Evolutionary conservation across 2,888 invertebrate species (phyloP), one percentile per base, ranked within the genome.

Genomic region (Onchidella celtica): DNA sequence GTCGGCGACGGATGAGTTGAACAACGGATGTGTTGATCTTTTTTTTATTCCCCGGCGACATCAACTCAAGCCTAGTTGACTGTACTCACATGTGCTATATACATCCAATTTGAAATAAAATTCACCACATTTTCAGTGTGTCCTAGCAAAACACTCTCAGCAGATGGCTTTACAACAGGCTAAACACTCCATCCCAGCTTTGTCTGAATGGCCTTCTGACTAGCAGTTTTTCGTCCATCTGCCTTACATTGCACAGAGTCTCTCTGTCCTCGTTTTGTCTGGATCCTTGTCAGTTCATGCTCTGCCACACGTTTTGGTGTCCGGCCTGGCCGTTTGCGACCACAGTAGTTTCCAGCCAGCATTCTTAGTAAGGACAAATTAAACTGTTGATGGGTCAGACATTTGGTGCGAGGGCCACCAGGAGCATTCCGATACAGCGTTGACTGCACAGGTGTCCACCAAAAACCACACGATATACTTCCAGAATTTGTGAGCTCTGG

Each of bases 351-450:
- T 9, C 32, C 57, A 34, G 57, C 57, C 73, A 73, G n/a, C 2
- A 29, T 32, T 11, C 21, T 29, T 29, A 57, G 21, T 21, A 55
- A 38, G 3, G 21, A 55, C 11, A 75, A 63, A 63, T 61, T 57
- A 24, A 75, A 75, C n/a, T 63, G 24, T 38, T 57, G 61, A 63
- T 75, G 74, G n/a, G 61, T 32, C 21, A 75, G n/a, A n/a, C 38
- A 63, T 24, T 75, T 38, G 36, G 4, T 57, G 1, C 40, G 38
- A 29, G 74, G 74, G 9, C 74, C 63, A 9, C 74, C 40, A 11
- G 63, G 63, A 38, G 74, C 74, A 21, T 36, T 27, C 2, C 4
- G 2, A 38, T 63, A 27, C 63, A 75, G 74, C 74, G n/a, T 75
- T 75, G 63, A 75, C 59, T 36, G 34, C 6, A 24, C 9, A 27